phyloP scores from a whole-genome alignment of 2,113 vertebrate genomes.

The Gymnogyps californianus region DNA sequence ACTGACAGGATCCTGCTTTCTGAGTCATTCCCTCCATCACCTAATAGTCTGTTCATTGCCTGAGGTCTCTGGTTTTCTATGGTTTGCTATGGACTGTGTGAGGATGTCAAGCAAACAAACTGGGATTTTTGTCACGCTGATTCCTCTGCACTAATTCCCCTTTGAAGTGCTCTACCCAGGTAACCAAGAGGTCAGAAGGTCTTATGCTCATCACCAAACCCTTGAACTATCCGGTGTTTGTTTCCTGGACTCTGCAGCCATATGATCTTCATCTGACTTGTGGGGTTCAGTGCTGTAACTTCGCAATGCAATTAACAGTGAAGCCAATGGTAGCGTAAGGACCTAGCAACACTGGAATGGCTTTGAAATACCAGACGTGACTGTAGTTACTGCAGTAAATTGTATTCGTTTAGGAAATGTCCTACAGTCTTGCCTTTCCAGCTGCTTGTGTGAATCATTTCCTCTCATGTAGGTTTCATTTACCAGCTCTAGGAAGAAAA shows the following conservation, averaged over 20 bases:
- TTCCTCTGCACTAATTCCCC: neutral
- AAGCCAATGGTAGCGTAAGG: neutral
- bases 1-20: neutral
- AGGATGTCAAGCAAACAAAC: slow-evolving; percentile 14
- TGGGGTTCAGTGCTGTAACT: neutral
- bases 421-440: slow-evolving; percentile 6
- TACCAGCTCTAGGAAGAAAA: neutral
- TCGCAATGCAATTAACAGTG: neutral
- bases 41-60: neutral
- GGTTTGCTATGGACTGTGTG: neutral
- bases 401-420: slow-evolving; percentile 16
- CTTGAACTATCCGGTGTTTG: neutral
- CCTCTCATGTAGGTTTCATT: neutral
- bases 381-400: slow-evolving; percentile 8
- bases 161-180: slow-evolving; percentile 35
- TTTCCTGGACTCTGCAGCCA: neutral
- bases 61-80: neutral
- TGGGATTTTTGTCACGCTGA: slow-evolving; percentile 10
- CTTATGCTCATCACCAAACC: slow-evolving; percentile 12
- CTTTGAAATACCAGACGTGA: slow-evolving; percentile 25
- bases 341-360: neutral
- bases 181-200: slow-evolving; percentile 36
- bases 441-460: slow-evolving; percentile 30
- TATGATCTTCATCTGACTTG: slow-evolving; percentile 12
- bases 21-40: slow-evolving; percentile 44